These are phyloP conservation scores for Macrotus californicus DNA, from an alignment of 2,113 vertebrate genomes.

Conservation along the genomic window DNA sequence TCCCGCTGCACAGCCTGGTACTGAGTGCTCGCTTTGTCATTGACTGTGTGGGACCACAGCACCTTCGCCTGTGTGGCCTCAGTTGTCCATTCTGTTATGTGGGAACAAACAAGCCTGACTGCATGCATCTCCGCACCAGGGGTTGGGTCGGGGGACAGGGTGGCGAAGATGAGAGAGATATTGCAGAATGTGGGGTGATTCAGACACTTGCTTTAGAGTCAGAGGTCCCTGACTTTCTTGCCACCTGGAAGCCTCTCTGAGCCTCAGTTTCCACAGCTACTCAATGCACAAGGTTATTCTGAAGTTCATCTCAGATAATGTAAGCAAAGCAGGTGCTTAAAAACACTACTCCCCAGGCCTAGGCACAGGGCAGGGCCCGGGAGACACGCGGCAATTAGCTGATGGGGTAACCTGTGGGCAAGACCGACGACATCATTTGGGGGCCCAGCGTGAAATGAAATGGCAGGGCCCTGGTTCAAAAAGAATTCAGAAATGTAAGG, in stretches of 20 bases:
- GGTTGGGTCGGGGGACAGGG: too few species aligned
- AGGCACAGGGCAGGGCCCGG: neutral
- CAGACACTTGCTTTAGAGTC: neutral
- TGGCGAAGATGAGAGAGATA: neutral
- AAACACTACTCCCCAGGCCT: neutral
- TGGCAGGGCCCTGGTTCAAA: neutral
- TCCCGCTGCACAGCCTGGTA: neutral
- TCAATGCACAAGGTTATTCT: neutral
- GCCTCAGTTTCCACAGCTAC: neutral
- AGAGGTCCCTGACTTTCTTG: neutral
- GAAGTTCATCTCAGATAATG: neutral
- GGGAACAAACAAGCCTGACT: neutral
- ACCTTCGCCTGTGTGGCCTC: neutral
- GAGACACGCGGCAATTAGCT: neutral
- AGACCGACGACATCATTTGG: neutral
- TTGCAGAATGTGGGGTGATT: fast-evolving
- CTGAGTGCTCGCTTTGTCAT: fast-evolving
- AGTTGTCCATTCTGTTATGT: neutral
- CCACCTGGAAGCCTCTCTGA: neutral
- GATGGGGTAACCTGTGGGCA: neutral
- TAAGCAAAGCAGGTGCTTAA: neutral
- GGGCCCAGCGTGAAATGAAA: neutral
- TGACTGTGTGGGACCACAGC: neutral
- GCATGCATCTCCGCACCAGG: fast-evolving
- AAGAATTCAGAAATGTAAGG: neutral